These are phyloP conservation scores for Patella pellucida DNA, from an alignment of 2,888 invertebrate genomes.

Conservation along the genomic window DNA sequence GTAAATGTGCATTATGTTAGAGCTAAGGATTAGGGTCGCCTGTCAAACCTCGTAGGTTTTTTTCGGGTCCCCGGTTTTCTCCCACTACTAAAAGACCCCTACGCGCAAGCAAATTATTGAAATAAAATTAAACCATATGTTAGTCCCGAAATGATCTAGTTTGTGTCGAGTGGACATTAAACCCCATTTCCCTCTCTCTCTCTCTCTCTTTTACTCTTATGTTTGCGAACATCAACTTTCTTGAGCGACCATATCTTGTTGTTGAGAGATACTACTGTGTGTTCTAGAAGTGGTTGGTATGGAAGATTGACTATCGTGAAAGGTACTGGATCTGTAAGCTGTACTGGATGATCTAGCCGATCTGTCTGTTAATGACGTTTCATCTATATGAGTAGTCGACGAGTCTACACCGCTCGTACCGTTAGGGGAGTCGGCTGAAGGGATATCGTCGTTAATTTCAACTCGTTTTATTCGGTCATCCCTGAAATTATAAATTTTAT, in stretches of 20 bases:
- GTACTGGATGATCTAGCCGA: not conserved
- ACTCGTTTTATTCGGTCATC: not conserved
- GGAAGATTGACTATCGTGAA: not conserved
- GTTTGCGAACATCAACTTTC: not conserved
- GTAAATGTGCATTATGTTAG: no score
- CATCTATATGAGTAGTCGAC: not conserved
- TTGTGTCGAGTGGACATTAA: no score
- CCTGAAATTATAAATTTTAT: not conserved
- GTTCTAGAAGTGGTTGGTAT: not conserved
- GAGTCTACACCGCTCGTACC: not conserved
- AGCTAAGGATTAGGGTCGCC: no score
- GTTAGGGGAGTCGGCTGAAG: not conserved
- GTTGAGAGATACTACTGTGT: not conserved
- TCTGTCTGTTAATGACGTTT: not conserved
- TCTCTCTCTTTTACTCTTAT: no score
- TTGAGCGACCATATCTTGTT: conserved; percentile 3
- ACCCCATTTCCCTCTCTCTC: no score
- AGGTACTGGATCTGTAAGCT: not conserved
- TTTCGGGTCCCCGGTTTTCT: no score
- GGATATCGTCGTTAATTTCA: not conserved
- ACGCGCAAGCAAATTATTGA: no score
- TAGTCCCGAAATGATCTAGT: no score
- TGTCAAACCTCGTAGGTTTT: no score
- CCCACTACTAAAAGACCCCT: no score
- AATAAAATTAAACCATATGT: no score